phyloP scores from a whole-genome alignment of 2,113 vertebrate species.

The Chlamydotis undulata region DNA sequence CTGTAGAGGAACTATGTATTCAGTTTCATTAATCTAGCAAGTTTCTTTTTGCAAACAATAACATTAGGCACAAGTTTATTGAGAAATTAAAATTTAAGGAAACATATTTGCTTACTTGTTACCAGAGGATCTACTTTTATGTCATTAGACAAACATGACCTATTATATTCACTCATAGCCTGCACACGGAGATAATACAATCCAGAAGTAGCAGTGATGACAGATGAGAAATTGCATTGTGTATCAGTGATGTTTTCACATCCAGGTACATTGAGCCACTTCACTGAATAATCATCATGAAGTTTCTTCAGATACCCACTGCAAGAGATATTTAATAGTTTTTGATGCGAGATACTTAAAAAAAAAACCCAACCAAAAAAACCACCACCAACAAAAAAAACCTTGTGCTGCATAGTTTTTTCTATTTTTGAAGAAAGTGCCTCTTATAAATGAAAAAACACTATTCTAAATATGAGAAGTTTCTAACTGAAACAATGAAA shows the following conservation, averaged over 20 bases:
- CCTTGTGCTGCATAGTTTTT: not conserved
- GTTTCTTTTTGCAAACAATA: not conserved
- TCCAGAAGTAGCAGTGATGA: accelerated
- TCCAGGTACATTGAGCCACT: constrained; percentile 40
- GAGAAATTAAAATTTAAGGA: not conserved
- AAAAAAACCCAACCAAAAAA: too few relatives aligned
- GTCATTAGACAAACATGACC: constrained; percentile 65
- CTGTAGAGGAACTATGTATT: not conserved
- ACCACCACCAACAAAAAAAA: too few relatives aligned
- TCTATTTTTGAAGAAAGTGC: not conserved
- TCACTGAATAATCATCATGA: not conserved
- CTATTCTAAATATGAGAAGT: too few relatives aligned
- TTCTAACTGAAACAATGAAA: not conserved
- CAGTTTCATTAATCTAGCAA: not conserved
- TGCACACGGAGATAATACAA: constrained; percentile 51
- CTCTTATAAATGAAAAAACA: not conserved
- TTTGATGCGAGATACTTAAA: not conserved
- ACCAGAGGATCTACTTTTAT: not conserved
- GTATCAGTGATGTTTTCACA: constrained; percentile 45
- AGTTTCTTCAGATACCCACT: constrained; percentile 22
- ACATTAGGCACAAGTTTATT: not conserved
- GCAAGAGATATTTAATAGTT: not conserved
- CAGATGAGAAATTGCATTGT: constrained; percentile 47
- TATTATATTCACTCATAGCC: constrained; percentile 15
- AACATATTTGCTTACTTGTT: constrained; percentile 40